A percentile compares a stretch with the other conserved stretches of the same genome.
Conservation (phyloP, 2,113 vertebrate genomes). For the Vireo altiloquus region DNA sequence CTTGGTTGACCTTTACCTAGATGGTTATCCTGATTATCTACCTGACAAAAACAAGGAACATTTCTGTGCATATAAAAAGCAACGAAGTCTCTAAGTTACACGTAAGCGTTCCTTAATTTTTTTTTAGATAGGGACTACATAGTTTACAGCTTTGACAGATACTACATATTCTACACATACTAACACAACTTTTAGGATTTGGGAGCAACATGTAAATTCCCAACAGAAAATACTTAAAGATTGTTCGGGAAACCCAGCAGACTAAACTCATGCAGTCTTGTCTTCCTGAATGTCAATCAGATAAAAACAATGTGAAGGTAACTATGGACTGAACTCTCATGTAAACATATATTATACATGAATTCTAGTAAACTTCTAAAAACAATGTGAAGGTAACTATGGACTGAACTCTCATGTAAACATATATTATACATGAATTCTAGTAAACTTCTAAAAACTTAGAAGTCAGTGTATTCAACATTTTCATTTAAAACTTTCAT, state of each 20-base stretch:
- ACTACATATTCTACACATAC: neutral
- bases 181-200: neutral
- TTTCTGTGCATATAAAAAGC: neutral
- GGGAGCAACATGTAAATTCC: neutral
- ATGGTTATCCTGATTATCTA: neutral
- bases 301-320: neutral
- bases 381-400: neutral
- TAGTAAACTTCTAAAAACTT: neutral
- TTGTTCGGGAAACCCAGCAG: neutral
- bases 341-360: neutral
- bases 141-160: neutral
- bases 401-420: neutral
- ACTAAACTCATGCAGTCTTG: neutral
- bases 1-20: neutral
- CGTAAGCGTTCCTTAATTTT: accelerated
- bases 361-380: neutral
- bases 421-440: neutral
- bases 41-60: neutral
- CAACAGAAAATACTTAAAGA: neutral
- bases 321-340: neutral
- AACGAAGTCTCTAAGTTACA: neutral
- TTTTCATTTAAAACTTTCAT: neutral
- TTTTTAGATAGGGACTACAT: neutral
- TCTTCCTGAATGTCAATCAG: neutral
- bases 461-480: neutral